Base-by-base conservation (phyloP, 2,113 vertebrate genomes). In the Mastomys coucha region DNA sequence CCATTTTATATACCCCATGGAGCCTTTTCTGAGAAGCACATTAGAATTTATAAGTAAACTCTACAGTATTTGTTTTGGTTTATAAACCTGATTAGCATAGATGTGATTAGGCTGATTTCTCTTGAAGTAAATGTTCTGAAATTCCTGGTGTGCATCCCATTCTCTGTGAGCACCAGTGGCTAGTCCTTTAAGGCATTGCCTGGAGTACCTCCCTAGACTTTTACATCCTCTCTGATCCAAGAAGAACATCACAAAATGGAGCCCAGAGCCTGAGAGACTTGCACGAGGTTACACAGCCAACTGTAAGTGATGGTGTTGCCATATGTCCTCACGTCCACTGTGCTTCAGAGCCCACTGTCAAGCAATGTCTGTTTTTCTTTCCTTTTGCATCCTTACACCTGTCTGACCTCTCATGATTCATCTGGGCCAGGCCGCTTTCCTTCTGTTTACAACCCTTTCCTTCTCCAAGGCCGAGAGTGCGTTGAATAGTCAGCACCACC, bases 21-120 rank as follows among this genome's bases (percentile, higher is more conserved):
- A n/a, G 51, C 65, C 19, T 80, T 78, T 45, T 88, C 13, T 56
- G 53, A 95, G 56, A 94, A 90, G 39, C 63, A 80, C 36, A 36
- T 67, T 95, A 90, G 91, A 93, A 69, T 56, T 53, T 93, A 2
- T 39, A 69, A 95, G 51, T 60, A 88, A 89, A 92, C 67, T 5
- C 80, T 75, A 95, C 2, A 36, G 49, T 36, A 19, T 77, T 77
- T 93, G 36, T 72, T 95, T 96, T 16, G 0, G 49, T 45, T 60
- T 90, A n/a, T 90, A 86, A 85, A 69, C 65, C 7, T 69, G 28
- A 39, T 65, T 76, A 69, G 36, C 16, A 69, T 4, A 76, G 42
- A 49, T 45, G 85, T 45, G 20, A 70, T 81, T 65, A 77, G 31
- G 69, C 1, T 63, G 67, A 53, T 45, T 70, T 94, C 42, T 75